phyloP scores from a whole-genome alignment of 2,888 invertebrate genomes.

The Lucinisca nassula region DNA sequence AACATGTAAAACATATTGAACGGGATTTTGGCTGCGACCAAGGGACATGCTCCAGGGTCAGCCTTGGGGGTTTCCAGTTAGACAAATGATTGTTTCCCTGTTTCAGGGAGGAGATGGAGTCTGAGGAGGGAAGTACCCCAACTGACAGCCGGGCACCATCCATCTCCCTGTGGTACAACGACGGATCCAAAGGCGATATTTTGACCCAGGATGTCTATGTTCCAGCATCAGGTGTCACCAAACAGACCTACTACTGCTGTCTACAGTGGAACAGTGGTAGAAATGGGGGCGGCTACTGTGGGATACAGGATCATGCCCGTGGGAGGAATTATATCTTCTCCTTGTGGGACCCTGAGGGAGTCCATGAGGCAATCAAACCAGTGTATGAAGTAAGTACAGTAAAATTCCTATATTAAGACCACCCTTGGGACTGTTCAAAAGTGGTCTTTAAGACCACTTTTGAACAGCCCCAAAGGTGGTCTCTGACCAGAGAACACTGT shows the following conservation, averaged over 20 bases:
- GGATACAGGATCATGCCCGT: constrained; percentile 74
- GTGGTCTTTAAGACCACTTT: no score
- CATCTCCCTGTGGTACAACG: constrained; percentile 66
- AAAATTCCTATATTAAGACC: no score
- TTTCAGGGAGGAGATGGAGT: constrained; percentile 37
- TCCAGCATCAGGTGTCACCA: constrained; percentile 66
- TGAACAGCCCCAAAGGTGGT: no score
- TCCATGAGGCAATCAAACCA: constrained; percentile 46
- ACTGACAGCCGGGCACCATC: constrained; percentile 73
- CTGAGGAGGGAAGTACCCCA: constrained; percentile 7
- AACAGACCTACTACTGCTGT: constrained; percentile 76
- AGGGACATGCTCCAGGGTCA: no score
- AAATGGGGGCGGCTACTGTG: constrained; percentile 78
- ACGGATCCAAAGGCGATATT: constrained; percentile 71
- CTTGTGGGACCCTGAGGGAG: constrained; percentile 71
- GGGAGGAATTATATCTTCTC: constrained; percentile 76
- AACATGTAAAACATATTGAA: no score
- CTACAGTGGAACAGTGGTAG: constrained; percentile 74
- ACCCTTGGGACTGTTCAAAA: no score
- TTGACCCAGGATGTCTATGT: constrained; percentile 74
- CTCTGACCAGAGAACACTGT: no score
- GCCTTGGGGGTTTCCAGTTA: no score
- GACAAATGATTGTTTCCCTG: no score
- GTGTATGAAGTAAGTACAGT: constrained; percentile 58
- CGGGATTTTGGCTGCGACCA: no score